A percentile compares a stretch with the other conserved stretches of the same genome.
phyloP scores from a whole-genome alignment of 2,113 vertebrate genomes.

The Chaenocephalus aceratus region DNA sequence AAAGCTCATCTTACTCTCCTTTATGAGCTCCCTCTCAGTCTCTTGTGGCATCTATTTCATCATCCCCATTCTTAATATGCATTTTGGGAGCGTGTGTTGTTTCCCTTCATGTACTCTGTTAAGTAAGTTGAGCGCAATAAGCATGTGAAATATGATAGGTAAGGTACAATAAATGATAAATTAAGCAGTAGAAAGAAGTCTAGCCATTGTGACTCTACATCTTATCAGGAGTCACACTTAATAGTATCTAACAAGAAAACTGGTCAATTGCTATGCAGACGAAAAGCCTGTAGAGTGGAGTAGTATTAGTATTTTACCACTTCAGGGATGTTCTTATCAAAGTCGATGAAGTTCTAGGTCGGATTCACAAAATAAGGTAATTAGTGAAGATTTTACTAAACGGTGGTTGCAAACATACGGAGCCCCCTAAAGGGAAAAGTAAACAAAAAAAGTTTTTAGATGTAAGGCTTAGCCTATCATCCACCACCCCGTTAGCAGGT shows the following conservation, averaged over 20 bases:
- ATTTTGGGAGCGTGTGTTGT: neutral
- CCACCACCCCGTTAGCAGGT: too few relatives aligned
- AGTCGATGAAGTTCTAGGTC: too few relatives aligned
- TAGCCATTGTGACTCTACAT: neutral
- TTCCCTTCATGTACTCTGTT: neutral
- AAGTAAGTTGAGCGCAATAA: neutral
- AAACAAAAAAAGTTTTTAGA: too few relatives aligned
- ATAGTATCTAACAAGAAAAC: neutral
- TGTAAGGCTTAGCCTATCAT: too few relatives aligned
- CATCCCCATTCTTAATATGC: neutral
- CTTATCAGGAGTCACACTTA: neutral
- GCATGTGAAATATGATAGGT: neutral
- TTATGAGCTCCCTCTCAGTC: constrained; percentile 4
- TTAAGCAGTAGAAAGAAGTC: neutral
- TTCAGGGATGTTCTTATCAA: too few relatives aligned
- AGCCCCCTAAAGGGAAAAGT: too few relatives aligned
- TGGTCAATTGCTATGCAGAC: neutral
- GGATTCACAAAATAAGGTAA: too few relatives aligned
- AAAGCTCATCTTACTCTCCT: constrained; percentile 71
- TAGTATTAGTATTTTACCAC: too few relatives aligned
- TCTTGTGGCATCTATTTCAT: constrained; percentile 22
- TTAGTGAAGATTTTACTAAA: too few relatives aligned
- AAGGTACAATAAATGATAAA: neutral
- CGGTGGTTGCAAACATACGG: too few relatives aligned
- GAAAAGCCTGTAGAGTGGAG: neutral